Evolutionary conservation across 2,797 vertebrate species (phyloP), one percentile per base, ranked within the genome.

Genomic region (Acanthurus tractus): DNA sequence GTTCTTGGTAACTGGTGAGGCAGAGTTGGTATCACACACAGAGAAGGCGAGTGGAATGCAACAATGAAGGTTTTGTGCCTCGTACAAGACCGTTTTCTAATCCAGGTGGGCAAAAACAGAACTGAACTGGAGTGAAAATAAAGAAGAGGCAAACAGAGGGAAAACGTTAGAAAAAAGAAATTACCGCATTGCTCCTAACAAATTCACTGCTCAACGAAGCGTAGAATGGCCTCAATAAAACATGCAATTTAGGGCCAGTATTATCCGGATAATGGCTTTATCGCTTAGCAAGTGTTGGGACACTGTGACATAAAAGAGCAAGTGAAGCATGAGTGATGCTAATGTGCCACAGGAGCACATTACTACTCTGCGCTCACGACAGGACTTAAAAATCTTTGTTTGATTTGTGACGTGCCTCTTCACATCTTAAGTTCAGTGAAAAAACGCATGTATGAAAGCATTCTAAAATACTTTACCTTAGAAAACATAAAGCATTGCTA

Each of bases 371-470:
- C 85, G 80, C 94, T 94, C 94, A 94, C 85, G 89, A 95, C 94
- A 94, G 92, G 93, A 89, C 91, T 95, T 91, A 86, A 88, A 96
- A 96, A 97, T 96, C 94, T 96, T 94, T 96, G 96, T 96, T 96
- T 96, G 95, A 97, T 96, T 96, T 96, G 95, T 96, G 92, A 94
- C 59, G 46, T 22, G 90, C 92, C 86, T 76, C 91, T 83, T 90
- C 93, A 63, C 0, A 81, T 92, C 94, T 94, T 93, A 90, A 92
- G 88, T 89, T 81, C 92, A 91, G 94, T 91, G 88, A 93, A 94
- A 93, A 95, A 95, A 80, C 63, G 48, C 0, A 13, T 13, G 5
- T 67, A 65, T 63, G 38, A 78, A 83, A 55, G 55, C 53, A 68
- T 76, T 76, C 50, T 10, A 12, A 36, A 70, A 74, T 45, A 77